phyloP scores from a whole-genome alignment of 2,888 invertebrate species.

The Eupithecia subumbrata region DNA sequence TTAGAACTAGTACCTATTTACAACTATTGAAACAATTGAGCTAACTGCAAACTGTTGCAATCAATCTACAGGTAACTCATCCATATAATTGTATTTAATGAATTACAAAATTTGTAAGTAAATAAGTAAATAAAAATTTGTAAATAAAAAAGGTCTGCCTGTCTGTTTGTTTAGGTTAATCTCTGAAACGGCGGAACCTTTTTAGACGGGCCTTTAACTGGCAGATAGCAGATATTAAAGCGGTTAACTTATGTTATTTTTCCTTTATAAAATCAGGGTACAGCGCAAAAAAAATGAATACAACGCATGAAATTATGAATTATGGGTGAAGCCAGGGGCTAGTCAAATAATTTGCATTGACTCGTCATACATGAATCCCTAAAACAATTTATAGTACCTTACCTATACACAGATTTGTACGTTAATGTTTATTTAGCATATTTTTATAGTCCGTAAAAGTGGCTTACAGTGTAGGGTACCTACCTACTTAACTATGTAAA shows the following conservation, averaged over 20 bases:
- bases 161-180: neutral
- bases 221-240: neutral
- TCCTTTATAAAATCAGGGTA: neutral
- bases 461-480: neutral
- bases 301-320: neutral
- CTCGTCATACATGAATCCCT: neutral
- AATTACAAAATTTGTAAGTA: neutral
- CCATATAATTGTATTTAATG: too few species aligned
- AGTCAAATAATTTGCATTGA: neutral
- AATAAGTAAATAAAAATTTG: neutral
- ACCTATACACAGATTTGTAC: slow-evolving; percentile 20
- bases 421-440: neutral
- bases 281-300: neutral
- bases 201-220: neutral
- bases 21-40: too few species aligned
- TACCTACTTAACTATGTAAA: neutral
- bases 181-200: neutral
- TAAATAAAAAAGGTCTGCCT: neutral
- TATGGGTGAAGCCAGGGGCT: neutral
- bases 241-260: neutral
- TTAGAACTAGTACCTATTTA: too few species aligned
- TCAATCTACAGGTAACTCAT: too few species aligned
- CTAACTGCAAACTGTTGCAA: too few species aligned
- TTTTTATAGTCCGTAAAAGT: neutral
- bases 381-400: neutral